Evolutionary conservation across 2,113 vertebrate species (phyloP).

Genomic region (Microcebus ravelobensis): DNA sequence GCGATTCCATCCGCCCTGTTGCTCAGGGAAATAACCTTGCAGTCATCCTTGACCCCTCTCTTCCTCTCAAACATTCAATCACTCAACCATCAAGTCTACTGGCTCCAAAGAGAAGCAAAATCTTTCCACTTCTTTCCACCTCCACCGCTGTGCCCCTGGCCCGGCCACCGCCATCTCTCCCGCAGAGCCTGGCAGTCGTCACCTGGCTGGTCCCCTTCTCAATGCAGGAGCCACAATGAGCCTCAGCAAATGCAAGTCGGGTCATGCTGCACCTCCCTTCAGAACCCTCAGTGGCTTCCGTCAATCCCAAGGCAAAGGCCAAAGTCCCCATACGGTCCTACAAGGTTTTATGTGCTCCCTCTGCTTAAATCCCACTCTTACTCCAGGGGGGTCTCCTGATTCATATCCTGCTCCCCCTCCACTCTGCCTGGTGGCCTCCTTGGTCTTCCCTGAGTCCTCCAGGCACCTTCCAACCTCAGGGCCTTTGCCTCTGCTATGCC

Average conservation of each 20-base stretch:
- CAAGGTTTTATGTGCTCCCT: not conserved
- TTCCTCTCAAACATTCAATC: not conserved
- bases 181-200: fast-evolving
- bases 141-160: fast-evolving
- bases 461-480: no score
- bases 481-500: not conserved
- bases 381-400: no score
- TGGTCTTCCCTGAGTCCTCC: not conserved
- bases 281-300: not conserved
- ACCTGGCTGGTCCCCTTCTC: not conserved
- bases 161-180: fast-evolving
- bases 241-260: not conserved
- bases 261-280: not conserved
- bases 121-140: not conserved
- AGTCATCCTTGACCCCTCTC: not conserved
- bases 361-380: not conserved
- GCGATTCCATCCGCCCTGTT: not conserved
- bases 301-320: not conserved
- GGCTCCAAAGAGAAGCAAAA: not conserved
- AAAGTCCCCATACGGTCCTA: not conserved
- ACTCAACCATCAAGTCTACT: not conserved
- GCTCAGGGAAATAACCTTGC: not conserved
- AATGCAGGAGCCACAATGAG: not conserved
- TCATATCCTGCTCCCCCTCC: not conserved
- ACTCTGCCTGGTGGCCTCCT: not conserved